Percentiles rank a stretch among this genome's conserved stretches.
phyloP scores from a whole-genome alignment of 2,797 vertebrate genomes.

The Psittacula derbiana region DNA sequence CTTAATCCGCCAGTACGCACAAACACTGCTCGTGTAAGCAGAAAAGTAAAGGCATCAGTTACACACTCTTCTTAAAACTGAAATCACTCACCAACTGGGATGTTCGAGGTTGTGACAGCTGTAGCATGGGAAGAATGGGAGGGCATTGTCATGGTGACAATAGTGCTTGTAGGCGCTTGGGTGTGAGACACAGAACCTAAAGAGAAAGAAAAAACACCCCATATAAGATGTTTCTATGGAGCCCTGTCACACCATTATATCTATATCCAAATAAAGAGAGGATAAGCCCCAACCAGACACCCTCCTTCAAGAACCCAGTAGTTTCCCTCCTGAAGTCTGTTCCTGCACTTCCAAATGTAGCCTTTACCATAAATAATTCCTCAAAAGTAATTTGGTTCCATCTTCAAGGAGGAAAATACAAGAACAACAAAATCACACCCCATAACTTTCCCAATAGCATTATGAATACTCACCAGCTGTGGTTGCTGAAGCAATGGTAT shows the following conservation, averaged over 20 bases:
- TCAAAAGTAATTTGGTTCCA: background rate
- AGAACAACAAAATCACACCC: background rate
- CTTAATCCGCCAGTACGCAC: background rate
- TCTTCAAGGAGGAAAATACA: background rate
- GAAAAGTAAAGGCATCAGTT: background rate
- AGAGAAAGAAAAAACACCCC: background rate
- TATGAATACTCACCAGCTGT: conserved; percentile 83
- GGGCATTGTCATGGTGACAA: conserved; percentile 97
- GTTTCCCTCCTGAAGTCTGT: background rate
- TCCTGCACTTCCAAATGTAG: background rate
- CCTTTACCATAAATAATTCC: background rate
- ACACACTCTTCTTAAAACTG: background rate
- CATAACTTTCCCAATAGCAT: accelerated
- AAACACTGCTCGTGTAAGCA: background rate
- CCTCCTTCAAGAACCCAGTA: background rate
- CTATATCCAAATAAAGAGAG: background rate
- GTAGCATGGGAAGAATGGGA: conserved; percentile 97
- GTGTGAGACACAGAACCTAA: conserved; percentile 90
- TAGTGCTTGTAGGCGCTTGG: conserved; percentile 91
- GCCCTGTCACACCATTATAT: background rate
- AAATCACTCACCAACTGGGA: conserved; percentile 91
- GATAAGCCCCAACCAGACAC: background rate
- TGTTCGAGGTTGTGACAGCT: conserved; percentile 93
- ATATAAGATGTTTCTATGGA: background rate
- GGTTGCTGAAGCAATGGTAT: conserved; percentile 91